Conservation (phyloP, 1,140 invertebrate genomes). For the Papilio machaon region DNA sequence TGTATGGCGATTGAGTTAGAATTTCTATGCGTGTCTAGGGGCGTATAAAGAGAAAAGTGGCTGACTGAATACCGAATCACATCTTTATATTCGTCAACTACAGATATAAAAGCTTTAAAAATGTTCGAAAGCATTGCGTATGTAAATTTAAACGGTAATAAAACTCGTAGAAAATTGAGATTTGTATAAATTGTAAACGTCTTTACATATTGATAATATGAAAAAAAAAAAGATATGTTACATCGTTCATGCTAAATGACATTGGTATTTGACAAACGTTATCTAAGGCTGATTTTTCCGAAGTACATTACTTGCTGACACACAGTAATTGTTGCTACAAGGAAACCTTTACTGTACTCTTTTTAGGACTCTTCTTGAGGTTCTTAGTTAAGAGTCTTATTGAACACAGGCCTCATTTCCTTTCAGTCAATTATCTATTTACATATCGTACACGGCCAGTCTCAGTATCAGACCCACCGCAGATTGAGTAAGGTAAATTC, state of each 20-base stretch:
- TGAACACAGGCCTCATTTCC: background rate
- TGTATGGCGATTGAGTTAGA: conserved; percentile 42
- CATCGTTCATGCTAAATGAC: background rate
- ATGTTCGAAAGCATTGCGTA: background rate
- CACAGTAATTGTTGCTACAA: too few relatives aligned
- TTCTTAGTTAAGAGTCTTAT: background rate
- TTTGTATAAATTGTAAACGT: conserved; percentile 11
- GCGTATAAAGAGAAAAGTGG: conserved; percentile 38
- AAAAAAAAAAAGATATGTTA: background rate
- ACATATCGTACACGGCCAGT: conserved; percentile 3
- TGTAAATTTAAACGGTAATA: conserved; percentile 12
- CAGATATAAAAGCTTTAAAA: conserved; percentile 10
- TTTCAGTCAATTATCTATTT: conserved; percentile 2
- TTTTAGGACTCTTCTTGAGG: too few relatives aligned
- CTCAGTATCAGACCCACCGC: conserved; percentile 63
- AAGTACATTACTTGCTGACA: background rate
- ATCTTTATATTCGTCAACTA: conserved; percentile 26
- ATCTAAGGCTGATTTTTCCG: background rate
- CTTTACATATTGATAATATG: background rate
- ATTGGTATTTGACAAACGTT: background rate
- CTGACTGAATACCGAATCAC: conserved; percentile 41
- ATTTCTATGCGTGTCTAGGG: conserved; percentile 39
- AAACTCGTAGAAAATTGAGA: conserved; percentile 2
- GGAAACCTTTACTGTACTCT: too few relatives aligned
- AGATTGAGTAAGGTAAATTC: conserved; percentile 73